Evolutionary conservation across 2,797 vertebrate genomes (phyloP).

Genomic region (Rhyacichthys aspro): DNA sequence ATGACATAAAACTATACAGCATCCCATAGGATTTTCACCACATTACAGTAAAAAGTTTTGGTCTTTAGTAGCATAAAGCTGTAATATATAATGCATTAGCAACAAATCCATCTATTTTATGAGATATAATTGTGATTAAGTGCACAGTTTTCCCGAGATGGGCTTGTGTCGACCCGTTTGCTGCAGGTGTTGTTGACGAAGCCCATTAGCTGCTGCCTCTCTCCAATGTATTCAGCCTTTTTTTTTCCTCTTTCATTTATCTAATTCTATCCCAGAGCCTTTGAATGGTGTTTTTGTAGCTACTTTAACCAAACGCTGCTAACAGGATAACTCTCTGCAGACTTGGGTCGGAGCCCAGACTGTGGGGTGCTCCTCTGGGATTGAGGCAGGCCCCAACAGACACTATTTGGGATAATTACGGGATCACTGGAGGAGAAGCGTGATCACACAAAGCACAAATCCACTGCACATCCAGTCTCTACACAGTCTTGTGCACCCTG

Average conservation of each 20-base stretch:
- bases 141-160: not conserved
- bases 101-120: not conserved
- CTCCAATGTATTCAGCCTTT: conserved; percentile 29
- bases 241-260: conserved; percentile 41
- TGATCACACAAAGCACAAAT: conserved; percentile 24
- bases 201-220: conserved; percentile 10
- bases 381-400: conserved; percentile 46
- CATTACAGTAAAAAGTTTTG: not conserved
- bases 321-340: conserved; percentile 49
- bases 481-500: not conserved
- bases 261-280: conserved; percentile 39
- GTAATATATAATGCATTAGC: not conserved
- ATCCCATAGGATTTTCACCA: too few species aligned
- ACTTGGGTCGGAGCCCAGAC: conserved; percentile 57
- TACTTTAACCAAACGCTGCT: conserved; percentile 53
- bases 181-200: conserved; percentile 21
- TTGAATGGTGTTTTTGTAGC: conserved; percentile 37
- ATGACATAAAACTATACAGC: too few species aligned
- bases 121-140: not conserved
- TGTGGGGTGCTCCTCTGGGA: conserved; percentile 41
- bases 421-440: conserved; percentile 43
- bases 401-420: conserved; percentile 65
- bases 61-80: not conserved
- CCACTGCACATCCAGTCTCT: conserved; percentile 1
- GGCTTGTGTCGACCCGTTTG: not conserved